Percentiles rank a stretch among this genome's conserved stretches.
Conservation (phyloP, 2,113 vertebrate genomes). For the Phylloscopus whistleri region DNA sequence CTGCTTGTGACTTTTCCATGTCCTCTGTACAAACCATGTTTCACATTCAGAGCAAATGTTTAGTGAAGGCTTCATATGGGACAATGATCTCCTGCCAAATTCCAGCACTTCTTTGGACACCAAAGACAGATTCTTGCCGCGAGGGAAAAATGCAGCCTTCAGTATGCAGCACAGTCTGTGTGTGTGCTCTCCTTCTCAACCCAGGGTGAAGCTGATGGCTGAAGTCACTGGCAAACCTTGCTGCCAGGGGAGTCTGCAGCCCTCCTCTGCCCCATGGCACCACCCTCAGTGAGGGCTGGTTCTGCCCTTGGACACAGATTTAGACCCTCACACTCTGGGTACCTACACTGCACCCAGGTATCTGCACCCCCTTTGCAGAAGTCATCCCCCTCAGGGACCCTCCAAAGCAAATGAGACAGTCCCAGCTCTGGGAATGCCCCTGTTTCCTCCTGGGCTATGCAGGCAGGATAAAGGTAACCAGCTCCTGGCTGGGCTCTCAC, state of each 20-base stretch:
- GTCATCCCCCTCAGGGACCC: neutral
- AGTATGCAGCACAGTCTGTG: neutral
- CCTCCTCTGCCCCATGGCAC: neutral
- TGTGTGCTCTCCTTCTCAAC: neutral
- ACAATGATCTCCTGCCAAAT: conserved; percentile 4
- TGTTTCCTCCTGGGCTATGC: neutral
- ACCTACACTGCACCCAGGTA: neutral
- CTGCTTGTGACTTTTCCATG: neutral
- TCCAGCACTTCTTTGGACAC: neutral
- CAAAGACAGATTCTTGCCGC: neutral
- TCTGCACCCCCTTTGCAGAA: neutral
- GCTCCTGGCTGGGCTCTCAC: neutral
- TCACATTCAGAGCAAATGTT: neutral
- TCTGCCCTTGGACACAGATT: neutral
- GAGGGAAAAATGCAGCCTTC: neutral
- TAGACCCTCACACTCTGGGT: neutral
- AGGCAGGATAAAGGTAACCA: neutral
- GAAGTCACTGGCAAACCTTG: neutral
- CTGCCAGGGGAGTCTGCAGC: neutral
- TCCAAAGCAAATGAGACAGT: neutral
- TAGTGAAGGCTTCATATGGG: neutral
- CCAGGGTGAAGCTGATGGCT: neutral
- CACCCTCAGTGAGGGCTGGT: neutral
- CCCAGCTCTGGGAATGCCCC: neutral
- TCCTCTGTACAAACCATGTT: neutral